Conservation (phyloP, 2,797 vertebrate species). For the Clangula hyemalis region DNA sequence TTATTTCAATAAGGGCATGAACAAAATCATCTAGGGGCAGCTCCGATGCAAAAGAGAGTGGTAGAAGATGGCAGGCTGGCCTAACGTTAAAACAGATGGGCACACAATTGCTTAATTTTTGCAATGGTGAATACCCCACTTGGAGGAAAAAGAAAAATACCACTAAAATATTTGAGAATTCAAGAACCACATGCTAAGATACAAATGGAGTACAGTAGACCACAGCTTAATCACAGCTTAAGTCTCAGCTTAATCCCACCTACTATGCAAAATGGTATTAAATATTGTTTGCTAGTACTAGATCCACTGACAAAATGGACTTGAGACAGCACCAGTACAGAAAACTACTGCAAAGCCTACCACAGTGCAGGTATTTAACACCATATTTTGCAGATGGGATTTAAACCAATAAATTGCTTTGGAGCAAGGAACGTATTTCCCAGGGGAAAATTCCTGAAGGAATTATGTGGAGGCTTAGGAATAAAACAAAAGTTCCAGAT, state of each 20-base stretch:
- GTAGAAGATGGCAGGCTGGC: not conserved
- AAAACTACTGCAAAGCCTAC: not conserved
- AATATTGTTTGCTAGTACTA: not conserved
- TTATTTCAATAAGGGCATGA: not conserved
- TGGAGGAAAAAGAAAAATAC: not conserved
- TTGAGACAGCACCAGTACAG: not conserved
- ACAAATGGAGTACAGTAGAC: not conserved
- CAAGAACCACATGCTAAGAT: not conserved
- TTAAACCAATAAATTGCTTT: not conserved
- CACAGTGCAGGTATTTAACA: not conserved
- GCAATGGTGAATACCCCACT: not conserved
- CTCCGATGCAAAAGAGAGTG: not conserved
- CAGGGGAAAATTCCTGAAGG: not conserved
- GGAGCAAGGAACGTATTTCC: not conserved
- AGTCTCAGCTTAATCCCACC: not conserved
- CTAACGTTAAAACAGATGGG: fast-evolving
- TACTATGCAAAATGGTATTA: not conserved
- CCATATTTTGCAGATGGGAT: not conserved
- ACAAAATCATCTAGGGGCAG: not conserved
- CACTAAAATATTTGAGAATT: not conserved
- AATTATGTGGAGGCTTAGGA: not conserved
- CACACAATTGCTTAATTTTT: not conserved
- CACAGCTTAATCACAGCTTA: too few species aligned
- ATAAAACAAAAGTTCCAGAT: not conserved
- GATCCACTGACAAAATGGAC: not conserved